These are phyloP conservation scores for Percopsis transmontana DNA, from an alignment of 2,113 vertebrate species.

Conservation along the genomic window DNA sequence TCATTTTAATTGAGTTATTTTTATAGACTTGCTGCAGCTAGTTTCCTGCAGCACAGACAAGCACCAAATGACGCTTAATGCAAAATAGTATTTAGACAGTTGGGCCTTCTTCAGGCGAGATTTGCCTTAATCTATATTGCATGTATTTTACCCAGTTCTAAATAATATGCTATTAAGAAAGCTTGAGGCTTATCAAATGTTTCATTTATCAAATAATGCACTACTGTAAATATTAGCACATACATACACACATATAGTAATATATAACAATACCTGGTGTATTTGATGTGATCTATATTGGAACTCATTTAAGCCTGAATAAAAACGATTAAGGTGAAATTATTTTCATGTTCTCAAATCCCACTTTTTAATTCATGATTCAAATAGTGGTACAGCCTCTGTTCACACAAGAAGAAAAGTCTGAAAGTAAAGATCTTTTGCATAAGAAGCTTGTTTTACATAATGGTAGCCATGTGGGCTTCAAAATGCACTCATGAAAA, in stretches of 20 bases:
- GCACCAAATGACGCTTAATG: not conserved
- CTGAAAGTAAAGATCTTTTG: constrained; percentile 18
- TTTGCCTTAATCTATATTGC: no score
- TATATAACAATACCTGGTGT: constrained; percentile 31
- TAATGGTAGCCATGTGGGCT: constrained; percentile 9
- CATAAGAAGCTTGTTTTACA: constrained; percentile 12
- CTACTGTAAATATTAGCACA: constrained; percentile 64
- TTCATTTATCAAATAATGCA: constrained; percentile 15
- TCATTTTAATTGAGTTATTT: not conserved
- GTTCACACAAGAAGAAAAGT: constrained; percentile 17
- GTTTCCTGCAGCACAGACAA: not conserved
- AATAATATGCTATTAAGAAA: no score
- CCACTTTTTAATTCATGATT: constrained; percentile 43
- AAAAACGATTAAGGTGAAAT: constrained; percentile 27
- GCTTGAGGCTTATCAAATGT: not conserved
- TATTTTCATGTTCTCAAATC: constrained; percentile 12
- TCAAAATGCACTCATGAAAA: not conserved
- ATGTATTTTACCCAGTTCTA: no score
- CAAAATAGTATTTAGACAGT: not conserved
- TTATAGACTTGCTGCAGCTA: not conserved
- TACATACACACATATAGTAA: constrained; percentile 33
- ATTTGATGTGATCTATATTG: constrained; percentile 53
- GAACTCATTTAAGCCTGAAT: constrained; percentile 51
- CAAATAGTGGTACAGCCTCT: constrained; percentile 19
- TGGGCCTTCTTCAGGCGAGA: not conserved